phyloP scores from a whole-genome alignment of 2,113 vertebrate genomes.

The Chaetodon auriga region DNA sequence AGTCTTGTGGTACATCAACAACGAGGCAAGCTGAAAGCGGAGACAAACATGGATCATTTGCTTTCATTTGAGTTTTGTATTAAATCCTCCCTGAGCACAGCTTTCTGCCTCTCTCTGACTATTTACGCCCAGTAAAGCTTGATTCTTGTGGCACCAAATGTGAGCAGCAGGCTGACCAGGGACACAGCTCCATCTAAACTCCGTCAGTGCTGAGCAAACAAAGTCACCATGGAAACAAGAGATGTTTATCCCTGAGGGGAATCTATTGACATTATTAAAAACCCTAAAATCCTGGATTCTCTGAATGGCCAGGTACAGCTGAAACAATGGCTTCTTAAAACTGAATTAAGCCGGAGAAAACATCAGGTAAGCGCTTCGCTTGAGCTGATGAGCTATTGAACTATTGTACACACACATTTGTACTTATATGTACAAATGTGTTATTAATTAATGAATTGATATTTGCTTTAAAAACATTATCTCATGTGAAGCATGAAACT shows the following conservation, averaged over 20 bases:
- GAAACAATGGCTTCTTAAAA: conserved; percentile 1
- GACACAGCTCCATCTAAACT: conserved; percentile 4
- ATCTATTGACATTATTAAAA: conserved; percentile 40
- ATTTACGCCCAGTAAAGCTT: background rate
- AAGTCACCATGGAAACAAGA: conserved; percentile 53
- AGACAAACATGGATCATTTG: conserved; percentile 1
- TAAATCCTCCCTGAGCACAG: background rate
- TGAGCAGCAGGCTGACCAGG: conserved; percentile 2
- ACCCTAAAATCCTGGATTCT: conserved; percentile 1
- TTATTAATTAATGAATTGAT: too few species aligned
- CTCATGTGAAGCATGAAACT: background rate
- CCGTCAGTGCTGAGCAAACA: conserved; percentile 33
- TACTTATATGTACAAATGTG: too few species aligned
- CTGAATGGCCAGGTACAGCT: background rate
- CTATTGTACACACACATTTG: background rate
- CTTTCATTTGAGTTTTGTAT: background rate
- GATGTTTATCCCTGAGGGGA: conserved; percentile 20
- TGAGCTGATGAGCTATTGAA: background rate
- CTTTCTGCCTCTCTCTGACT: background rate
- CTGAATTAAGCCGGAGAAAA: background rate
- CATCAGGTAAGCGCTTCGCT: background rate
- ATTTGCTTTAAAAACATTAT: background rate
- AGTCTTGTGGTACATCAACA: background rate
- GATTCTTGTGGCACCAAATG: background rate
- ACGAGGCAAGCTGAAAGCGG: background rate